A percentile compares a stretch with the other conserved stretches of the same genome.
phyloP scores from a whole-genome alignment of 2,113 vertebrate genomes.

The Eurystomus gularis region DNA sequence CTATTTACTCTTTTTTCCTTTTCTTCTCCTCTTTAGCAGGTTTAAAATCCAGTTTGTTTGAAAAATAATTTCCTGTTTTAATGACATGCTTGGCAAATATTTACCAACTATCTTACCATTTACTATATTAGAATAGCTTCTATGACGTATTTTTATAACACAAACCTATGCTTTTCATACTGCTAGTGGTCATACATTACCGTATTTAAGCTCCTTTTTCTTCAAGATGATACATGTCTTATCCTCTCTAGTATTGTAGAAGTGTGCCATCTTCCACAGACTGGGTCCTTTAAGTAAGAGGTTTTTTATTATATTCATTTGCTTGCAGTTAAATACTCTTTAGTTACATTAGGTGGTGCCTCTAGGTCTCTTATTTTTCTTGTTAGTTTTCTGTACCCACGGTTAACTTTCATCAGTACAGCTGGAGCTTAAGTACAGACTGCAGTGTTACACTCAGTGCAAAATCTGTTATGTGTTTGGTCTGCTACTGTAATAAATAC shows the following conservation, averaged over 20 bases:
- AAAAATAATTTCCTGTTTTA: neutral
- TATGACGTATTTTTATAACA: neutral
- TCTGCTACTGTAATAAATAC: neutral
- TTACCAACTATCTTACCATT: neutral
- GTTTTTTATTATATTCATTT: neutral
- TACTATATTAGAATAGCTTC: neutral
- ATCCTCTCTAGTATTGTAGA: neutral
- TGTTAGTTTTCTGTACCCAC: neutral
- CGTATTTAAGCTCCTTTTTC: neutral
- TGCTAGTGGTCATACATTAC: neutral
- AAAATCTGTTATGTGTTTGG: neutral
- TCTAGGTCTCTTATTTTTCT: neutral
- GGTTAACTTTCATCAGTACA: neutral
- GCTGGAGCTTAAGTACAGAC: neutral
- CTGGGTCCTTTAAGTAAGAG: neutral
- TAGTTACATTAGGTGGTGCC: neutral
- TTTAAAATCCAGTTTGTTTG: neutral
- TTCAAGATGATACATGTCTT: neutral
- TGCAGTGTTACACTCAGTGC: neutral
- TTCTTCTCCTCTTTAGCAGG: neutral
- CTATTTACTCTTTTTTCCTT: neutral
- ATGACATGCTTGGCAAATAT: neutral
- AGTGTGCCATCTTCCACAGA: neutral
- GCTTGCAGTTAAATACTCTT: neutral
- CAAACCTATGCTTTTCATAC: neutral